These are phyloP conservation scores for Sebastes cheni DNA, from an alignment of 2,797 vertebrate species.

Conservation along the genomic window DNA sequence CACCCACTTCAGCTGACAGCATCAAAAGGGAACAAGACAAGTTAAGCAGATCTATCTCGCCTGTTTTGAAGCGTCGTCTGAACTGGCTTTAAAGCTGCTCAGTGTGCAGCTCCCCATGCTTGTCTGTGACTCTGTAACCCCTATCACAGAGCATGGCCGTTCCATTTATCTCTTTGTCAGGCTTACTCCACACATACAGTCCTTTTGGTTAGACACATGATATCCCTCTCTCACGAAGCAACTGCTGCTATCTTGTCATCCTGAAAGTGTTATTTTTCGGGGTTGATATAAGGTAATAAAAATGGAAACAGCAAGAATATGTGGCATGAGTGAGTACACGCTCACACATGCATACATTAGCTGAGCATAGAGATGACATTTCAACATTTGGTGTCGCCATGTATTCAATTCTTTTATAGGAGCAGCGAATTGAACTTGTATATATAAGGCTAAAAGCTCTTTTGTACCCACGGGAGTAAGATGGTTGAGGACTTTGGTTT, in stretches of 20 bases:
- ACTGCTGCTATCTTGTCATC: conserved; percentile 14
- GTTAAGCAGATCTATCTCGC: conserved; percentile 76
- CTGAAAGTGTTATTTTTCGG: background rate
- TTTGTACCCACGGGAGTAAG: background rate
- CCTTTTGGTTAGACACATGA: conserved; percentile 41
- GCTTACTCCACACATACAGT: conserved; percentile 28
- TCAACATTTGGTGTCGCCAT: background rate
- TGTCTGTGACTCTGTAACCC: conserved; percentile 62
- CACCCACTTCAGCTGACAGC: conserved; percentile 72
- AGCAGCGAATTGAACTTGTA: background rate
- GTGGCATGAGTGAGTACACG: background rate
- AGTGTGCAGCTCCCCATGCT: conserved; percentile 56
- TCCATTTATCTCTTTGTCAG: conserved; percentile 61
- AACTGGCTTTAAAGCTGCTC: conserved; percentile 75
- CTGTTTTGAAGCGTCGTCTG: conserved; percentile 69
- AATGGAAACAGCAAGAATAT: background rate
- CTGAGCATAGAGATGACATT: background rate
- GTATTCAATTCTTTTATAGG: background rate
- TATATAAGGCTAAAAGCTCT: background rate
- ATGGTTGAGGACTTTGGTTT: conserved; percentile 4
- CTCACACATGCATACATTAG: background rate
- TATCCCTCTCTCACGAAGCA: conserved; percentile 20
- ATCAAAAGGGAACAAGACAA: conserved; percentile 76
- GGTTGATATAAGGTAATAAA: conserved; percentile 6
- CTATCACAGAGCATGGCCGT: conserved; percentile 56